phyloP scores from a whole-genome alignment of 2,113 vertebrate genomes.

The Athene noctua region DNA sequence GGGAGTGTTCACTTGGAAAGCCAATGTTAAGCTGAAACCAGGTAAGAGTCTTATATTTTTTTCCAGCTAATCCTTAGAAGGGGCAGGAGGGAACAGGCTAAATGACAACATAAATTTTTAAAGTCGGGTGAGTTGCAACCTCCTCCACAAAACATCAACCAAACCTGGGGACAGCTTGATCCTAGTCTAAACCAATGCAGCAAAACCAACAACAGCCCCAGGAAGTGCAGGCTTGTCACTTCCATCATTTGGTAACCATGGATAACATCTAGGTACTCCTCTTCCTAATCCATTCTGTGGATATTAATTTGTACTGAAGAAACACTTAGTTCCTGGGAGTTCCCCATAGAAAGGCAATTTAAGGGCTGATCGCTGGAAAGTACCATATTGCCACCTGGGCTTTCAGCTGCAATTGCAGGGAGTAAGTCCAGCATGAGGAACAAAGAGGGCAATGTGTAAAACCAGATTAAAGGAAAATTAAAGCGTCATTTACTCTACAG shows the following conservation, averaged over 20 bases:
- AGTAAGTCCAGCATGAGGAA: background rate
- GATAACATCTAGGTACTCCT: background rate
- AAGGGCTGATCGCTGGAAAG: too few relatives aligned
- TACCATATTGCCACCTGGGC: fast-evolving
- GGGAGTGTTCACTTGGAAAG: background rate
- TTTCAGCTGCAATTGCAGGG: background rate
- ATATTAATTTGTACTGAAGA: background rate
- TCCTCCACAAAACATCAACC: background rate
- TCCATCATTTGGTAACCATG: background rate
- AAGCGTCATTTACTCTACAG: background rate
- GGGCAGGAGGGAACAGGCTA: background rate
- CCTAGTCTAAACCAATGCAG: background rate
- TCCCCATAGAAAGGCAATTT: background rate
- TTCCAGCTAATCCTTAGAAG: background rate
- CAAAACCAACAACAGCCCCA: background rate
- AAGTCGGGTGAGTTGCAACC: background rate
- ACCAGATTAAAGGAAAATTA: background rate
- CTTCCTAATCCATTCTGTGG: background rate
- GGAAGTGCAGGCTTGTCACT: background rate
- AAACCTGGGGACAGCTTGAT: background rate
- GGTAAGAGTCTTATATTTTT: background rate
- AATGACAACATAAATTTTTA: background rate
- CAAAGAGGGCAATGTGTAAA: background rate
- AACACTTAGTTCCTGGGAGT: too few relatives aligned
- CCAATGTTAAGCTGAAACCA: background rate